A percentile compares a stretch with the other conserved stretches of the same genome.
Conservation (phyloP, 2,113 vertebrate genomes). For the Thamnophis sirtalis region DNA sequence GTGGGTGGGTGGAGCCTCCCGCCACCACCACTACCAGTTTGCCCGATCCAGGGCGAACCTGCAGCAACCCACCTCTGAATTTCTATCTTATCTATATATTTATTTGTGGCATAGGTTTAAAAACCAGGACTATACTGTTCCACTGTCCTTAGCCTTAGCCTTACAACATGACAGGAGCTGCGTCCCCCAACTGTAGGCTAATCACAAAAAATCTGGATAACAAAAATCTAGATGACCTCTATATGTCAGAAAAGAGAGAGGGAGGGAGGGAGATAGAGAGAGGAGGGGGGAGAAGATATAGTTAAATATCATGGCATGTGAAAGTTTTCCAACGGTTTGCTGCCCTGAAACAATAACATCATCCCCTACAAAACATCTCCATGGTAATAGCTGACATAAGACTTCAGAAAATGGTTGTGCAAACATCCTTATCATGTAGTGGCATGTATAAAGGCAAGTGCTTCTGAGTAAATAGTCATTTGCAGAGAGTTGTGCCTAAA, state of each 20-base stretch:
- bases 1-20: too few species aligned
- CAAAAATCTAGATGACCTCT: not conserved
- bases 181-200: not conserved
- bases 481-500: not conserved
- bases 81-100: not conserved
- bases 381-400: not conserved
- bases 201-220: not conserved
- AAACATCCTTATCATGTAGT: not conserved
- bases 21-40: too few species aligned
- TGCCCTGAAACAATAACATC: not conserved
- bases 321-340: not conserved
- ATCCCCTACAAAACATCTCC: not conserved
- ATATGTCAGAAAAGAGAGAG: not conserved
- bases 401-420: not conserved
- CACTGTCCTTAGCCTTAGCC: not conserved
- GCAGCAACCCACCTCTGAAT: not conserved
- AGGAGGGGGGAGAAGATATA: not conserved
- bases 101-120: not conserved
- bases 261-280: not conserved
- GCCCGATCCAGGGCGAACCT: too few species aligned
- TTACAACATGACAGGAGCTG: not conserved
- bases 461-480: not conserved
- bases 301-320: not conserved
- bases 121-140: not conserved
- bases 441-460: not conserved